phyloP scores from a whole-genome alignment of 2,888 invertebrate genomes.

The Alentia gelatinosa region DNA sequence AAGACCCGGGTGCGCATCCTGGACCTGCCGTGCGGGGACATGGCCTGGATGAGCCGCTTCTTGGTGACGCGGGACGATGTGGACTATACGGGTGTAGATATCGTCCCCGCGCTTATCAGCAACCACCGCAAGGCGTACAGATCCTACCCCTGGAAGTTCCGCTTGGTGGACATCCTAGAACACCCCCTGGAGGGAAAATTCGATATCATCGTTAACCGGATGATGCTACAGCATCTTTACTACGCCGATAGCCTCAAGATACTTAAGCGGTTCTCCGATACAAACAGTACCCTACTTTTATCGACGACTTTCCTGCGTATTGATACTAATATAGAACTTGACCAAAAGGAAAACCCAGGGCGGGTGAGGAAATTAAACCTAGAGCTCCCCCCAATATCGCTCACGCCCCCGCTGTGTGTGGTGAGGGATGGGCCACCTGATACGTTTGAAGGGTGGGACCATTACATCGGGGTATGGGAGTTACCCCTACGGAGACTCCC shows the following conservation, averaged over 20 bases:
- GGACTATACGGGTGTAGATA: constrained; percentile 66
- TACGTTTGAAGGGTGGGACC: constrained; percentile 61
- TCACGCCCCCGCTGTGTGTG: constrained; percentile 63
- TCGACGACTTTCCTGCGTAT: constrained; percentile 61
- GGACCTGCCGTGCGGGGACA: constrained; percentile 67
- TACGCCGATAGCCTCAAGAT: constrained; percentile 57
- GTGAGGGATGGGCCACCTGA: constrained; percentile 63
- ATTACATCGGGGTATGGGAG: constrained; percentile 64
- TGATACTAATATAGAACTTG: constrained; percentile 61
- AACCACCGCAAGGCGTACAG: constrained; percentile 61
- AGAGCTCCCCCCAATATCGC: constrained; percentile 64
- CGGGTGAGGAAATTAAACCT: constrained; percentile 63
- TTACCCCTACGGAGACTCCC: constrained; percentile 60
- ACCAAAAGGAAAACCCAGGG: constrained; percentile 62
- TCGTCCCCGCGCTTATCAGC: constrained; percentile 64
- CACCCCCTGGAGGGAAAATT: constrained; percentile 48
- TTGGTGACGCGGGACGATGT: constrained; percentile 65
- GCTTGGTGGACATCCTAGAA: constrained; percentile 59
- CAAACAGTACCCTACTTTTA: constrained; percentile 59
- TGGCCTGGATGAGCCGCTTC: constrained; percentile 67
- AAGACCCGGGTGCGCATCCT: constrained; percentile 57
- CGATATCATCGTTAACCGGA: constrained; percentile 64
- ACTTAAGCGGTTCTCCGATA: constrained; percentile 60
- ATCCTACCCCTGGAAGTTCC: constrained; percentile 59
- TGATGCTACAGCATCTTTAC: constrained; percentile 65